These are phyloP conservation scores for Porites evermanni DNA, from an alignment of 92 coral and sea anemone species.

Conservation along the genomic window DNA sequence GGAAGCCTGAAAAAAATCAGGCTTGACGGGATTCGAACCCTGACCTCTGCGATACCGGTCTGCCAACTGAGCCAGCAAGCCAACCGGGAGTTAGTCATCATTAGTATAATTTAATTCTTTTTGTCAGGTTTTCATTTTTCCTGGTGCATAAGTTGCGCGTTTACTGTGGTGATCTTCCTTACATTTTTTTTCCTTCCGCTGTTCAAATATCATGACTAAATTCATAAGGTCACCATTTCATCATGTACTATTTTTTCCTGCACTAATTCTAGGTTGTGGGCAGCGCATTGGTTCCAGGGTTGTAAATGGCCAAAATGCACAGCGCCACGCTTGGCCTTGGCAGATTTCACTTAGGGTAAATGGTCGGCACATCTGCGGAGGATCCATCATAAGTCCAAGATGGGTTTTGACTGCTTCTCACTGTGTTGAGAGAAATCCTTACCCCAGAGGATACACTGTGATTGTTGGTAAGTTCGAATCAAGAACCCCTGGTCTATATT, in stretches of 20 bases:
- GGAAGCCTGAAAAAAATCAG: no score
- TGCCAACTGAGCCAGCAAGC: no score
- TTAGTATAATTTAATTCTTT: no score
- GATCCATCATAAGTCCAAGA: constrained; percentile 1
- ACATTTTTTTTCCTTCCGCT: no score
- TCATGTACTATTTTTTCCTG: not conserved
- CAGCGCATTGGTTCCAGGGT: constrained; percentile 25
- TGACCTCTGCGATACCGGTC: no score
- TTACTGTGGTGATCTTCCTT: no score
- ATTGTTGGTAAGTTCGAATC: constrained; percentile 23
- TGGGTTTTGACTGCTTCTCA: constrained; percentile 52
- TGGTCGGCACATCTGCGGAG: constrained; percentile 48
- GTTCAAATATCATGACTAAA: not conserved
- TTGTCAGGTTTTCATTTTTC: no score
- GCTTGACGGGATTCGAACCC: no score
- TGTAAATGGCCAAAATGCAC: constrained; percentile 38
- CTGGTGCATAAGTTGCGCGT: no score
- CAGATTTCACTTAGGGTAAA: constrained; percentile 41
- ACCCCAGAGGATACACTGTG: constrained; percentile 35
- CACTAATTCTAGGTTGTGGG: constrained; percentile 19
- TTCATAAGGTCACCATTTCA: no score
- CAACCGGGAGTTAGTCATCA: no score
- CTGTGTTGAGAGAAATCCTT: constrained; percentile 35
- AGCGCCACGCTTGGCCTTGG: constrained; percentile 56
- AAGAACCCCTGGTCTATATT: no score